Evolutionary conservation across 2,797 vertebrate genomes (phyloP).

Genomic region (Mormyrops attenuatus): DNA sequence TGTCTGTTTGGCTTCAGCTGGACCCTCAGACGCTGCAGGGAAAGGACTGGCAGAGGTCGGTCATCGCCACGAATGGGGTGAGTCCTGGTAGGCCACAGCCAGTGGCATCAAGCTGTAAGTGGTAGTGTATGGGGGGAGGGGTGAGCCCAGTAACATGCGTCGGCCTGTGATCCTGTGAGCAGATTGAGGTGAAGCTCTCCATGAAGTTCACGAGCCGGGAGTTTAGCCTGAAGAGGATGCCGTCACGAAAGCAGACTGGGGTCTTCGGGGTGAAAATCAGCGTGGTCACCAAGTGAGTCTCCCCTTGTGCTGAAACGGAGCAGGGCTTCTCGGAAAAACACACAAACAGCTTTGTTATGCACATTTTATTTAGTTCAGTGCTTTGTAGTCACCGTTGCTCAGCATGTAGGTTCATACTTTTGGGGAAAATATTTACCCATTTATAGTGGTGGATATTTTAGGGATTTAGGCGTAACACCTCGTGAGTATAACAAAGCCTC

Average conservation of each 20-base stretch:
- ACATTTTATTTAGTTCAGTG: neutral
- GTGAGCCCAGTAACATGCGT: neutral
- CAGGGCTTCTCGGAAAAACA: neutral
- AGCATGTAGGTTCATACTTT: neutral
- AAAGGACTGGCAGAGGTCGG: constrained; percentile 86
- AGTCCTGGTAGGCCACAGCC: constrained; percentile 34
- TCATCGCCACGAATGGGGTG: constrained; percentile 83
- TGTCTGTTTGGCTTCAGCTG: constrained; percentile 63
- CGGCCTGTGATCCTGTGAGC: constrained; percentile 12
- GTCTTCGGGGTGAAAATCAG: constrained; percentile 92
- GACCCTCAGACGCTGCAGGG: constrained; percentile 77
- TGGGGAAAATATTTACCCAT: neutral
- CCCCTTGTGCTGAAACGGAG: neutral
- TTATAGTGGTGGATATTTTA: neutral
- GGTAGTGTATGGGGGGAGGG: neutral
- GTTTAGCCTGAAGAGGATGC: constrained; percentile 89
- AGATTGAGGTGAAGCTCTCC: constrained; percentile 89
- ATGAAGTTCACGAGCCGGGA: constrained; percentile 90
- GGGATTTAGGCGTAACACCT: neutral
- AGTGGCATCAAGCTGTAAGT: neutral
- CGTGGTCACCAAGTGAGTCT: constrained; percentile 83
- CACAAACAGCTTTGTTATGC: neutral
- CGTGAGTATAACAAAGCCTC: neutral
- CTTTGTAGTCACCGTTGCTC: neutral
- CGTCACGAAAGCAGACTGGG: constrained; percentile 84